Conservation (phyloP, 2,888 invertebrate genomes). For the Acrocera orbiculus region DNA sequence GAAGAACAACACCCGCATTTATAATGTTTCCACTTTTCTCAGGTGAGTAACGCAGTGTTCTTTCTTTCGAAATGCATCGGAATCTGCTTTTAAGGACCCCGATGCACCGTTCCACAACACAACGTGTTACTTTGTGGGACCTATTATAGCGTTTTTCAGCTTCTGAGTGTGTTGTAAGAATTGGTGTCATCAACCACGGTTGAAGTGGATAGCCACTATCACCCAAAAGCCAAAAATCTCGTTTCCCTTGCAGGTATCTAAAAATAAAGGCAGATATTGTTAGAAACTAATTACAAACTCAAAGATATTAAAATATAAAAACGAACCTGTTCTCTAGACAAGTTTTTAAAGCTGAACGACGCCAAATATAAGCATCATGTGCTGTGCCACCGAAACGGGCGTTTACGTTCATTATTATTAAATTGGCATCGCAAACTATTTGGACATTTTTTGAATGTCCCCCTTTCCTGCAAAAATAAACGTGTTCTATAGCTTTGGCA, state of each 20-base stretch:
- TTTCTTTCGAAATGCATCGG: not conserved
- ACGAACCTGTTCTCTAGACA: not conserved
- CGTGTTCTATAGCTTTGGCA: not conserved
- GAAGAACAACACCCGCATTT: constrained; percentile 1
- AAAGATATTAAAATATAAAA: not conserved
- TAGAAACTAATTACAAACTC: not conserved
- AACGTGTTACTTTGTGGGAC: not conserved
- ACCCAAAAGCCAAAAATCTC: constrained; percentile 8
- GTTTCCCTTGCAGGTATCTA: not conserved
- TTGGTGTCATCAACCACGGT: constrained; percentile 4
- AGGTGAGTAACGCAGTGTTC: not conserved
- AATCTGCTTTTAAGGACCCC: constrained; percentile 1
- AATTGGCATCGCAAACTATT: constrained; percentile 8
- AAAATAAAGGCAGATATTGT: not conserved
- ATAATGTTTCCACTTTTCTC: constrained; percentile 2
- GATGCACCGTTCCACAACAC: not conserved
- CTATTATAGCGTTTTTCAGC: not conserved
- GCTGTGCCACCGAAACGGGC: constrained; percentile 5
- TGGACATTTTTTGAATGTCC: constrained; percentile 9
- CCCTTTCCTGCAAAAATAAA: constrained; percentile 6
- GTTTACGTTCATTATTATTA: constrained; percentile 1
- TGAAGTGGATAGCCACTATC: constrained; percentile 9
- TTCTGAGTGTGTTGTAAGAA: not conserved
- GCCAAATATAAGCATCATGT: constrained; percentile 6
- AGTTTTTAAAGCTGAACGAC: not conserved